These are phyloP conservation scores for Cryptoleucopteryx plumbea DNA, from an alignment of 2,113 vertebrate genomes.

Conservation along the genomic window DNA sequence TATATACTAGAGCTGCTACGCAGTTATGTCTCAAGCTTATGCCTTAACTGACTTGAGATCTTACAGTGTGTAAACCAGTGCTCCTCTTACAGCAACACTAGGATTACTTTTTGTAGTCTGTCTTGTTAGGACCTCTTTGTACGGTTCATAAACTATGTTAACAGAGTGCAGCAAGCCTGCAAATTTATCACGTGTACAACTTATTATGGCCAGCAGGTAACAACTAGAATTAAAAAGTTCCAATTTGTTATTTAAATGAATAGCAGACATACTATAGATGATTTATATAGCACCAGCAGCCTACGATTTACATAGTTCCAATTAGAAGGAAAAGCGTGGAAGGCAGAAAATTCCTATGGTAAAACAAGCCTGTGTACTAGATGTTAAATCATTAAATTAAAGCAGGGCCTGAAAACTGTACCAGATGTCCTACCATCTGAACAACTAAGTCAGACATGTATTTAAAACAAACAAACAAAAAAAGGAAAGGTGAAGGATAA, in stretches of 20 bases:
- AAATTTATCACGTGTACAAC: not conserved
- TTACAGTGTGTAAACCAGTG: not conserved
- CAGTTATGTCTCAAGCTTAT: not conserved
- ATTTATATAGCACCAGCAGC: constrained; percentile 6
- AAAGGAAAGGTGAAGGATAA: not conserved
- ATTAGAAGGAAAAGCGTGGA: constrained; percentile 1
- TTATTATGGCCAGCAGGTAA: not conserved
- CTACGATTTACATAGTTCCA: constrained; percentile 28
- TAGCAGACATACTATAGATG: not conserved
- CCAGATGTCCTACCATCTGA: constrained; percentile 27
- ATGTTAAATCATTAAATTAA: constrained; percentile 23
- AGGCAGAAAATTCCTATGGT: not conserved
- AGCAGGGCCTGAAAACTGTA: not conserved
- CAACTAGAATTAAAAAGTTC: not conserved
- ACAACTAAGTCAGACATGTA: not conserved
- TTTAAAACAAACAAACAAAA: constrained; percentile 12
- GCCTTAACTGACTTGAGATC: not conserved
- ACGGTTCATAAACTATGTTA: not conserved
- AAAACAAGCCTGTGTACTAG: not conserved
- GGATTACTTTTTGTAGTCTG: not conserved
- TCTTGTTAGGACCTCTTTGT: not conserved
- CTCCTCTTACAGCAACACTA: not conserved
- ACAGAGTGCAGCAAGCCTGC: not conserved
- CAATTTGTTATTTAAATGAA: constrained; percentile 25
- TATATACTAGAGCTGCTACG: not conserved